Evolutionary conservation across 2,888 invertebrate species (phyloP).

Genomic region (Cryptocheilus praepositus): DNA sequence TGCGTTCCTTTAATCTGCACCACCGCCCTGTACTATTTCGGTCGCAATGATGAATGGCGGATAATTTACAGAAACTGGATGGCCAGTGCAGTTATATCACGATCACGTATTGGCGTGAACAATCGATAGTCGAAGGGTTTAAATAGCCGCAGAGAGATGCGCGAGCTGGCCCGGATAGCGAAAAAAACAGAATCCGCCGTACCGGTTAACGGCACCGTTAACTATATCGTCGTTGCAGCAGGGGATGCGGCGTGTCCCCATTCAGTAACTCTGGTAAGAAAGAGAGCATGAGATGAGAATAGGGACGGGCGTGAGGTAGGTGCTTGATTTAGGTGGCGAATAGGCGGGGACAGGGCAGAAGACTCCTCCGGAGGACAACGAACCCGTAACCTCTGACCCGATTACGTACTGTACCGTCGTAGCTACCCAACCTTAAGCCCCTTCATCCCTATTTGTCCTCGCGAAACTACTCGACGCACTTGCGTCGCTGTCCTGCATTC

Average conservation of each 20-base stretch:
- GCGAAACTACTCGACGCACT: too few species aligned
- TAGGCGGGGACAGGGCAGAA: slow-evolving; percentile 20
- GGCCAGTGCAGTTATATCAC: neutral
- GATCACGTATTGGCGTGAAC: neutral
- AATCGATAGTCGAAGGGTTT: too few species aligned
- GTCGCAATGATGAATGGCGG: too few species aligned
- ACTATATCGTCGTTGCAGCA: slow-evolving; percentile 9
- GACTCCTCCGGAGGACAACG: slow-evolving; percentile 41
- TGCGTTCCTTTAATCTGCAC: too few species aligned
- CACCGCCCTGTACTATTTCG: too few species aligned
- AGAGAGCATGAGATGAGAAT: slow-evolving; percentile 8
- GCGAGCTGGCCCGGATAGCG: too few species aligned
- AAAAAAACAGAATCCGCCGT: neutral
- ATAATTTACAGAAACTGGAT: too few species aligned
- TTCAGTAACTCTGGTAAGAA: slow-evolving; percentile 26
- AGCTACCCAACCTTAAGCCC: neutral
- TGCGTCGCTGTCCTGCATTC: neutral
- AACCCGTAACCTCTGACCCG: slow-evolving; percentile 60
- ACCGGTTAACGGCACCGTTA: slow-evolving; percentile 9
- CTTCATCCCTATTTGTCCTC: neutral
- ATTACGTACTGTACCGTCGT: slow-evolving; percentile 43
- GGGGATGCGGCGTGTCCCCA: slow-evolving; percentile 32
- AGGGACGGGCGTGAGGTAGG: slow-evolving; percentile 7
- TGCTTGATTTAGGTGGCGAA: slow-evolving; percentile 14
- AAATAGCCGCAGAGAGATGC: too few species aligned